A percentile compares a stretch with the other conserved stretches of the same genome.
These are phyloP conservation scores for Daboia siamensis DNA, from an alignment of 2,113 vertebrate species.

Conservation along the genomic window DNA sequence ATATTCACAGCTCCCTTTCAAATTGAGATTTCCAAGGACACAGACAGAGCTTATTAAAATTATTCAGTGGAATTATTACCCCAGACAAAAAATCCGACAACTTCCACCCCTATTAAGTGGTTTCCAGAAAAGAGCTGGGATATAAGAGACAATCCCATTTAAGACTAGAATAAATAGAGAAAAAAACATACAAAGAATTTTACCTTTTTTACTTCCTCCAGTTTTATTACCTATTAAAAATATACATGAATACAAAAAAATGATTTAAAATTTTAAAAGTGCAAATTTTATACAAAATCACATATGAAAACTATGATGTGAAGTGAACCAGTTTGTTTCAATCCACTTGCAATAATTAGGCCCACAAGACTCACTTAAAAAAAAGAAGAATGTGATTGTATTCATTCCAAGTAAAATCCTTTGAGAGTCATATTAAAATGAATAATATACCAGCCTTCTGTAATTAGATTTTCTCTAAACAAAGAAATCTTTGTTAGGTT, in stretches of 20 bases:
- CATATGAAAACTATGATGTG: neutral
- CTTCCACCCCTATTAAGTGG: neutral
- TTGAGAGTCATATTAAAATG: neutral
- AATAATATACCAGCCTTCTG: neutral
- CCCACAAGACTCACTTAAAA: neutral
- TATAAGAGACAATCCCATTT: neutral
- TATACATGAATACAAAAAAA: neutral
- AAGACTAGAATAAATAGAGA: neutral
- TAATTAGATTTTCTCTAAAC: neutral
- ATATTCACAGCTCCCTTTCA: neutral
- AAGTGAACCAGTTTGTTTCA: neutral
- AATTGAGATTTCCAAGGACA: neutral
- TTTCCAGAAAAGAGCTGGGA: neutral
- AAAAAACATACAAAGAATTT: neutral
- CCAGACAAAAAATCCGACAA: neutral
- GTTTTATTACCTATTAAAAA: neutral
- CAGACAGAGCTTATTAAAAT: neutral
- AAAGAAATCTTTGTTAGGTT: neutral
- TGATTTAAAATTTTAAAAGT: neutral
- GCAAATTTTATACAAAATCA: neutral
- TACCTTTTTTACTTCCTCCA: neutral
- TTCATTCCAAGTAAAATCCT: neutral
- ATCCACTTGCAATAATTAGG: neutral
- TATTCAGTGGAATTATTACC: neutral
- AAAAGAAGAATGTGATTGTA: neutral